A percentile compares a stretch with the other conserved stretches of the same genome.
These are phyloP conservation scores for Endotricha flammealis DNA, from an alignment of 2,888 invertebrate genomes.

Conservation along the genomic window DNA sequence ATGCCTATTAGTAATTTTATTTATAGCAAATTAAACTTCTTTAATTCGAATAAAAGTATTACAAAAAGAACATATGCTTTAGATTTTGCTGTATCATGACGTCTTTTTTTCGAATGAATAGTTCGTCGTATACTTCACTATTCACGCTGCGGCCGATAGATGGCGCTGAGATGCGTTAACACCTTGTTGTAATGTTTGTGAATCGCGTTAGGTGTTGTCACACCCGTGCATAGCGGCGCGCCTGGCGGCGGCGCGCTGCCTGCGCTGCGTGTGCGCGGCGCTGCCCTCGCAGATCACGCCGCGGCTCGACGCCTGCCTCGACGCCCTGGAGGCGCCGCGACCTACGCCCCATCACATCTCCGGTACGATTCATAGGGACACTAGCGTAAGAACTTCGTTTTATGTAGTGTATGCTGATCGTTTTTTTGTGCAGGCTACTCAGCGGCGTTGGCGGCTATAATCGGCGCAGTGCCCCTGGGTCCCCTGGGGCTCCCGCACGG, in stretches of 20 bases:
- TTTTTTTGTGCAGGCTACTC: conserved; percentile 84
- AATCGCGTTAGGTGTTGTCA: conserved; percentile 87
- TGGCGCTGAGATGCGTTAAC: no score
- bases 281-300: conserved; percentile 97
- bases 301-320: conserved; percentile 92
- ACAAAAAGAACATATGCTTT: no score
- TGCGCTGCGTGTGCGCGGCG: conserved; percentile 94
- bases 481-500: conserved; percentile 97
- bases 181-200: no score
- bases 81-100: no score
- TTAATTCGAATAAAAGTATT: no score
- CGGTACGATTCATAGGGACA: conserved; percentile 44
- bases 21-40: no score
- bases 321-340: conserved; percentile 91
- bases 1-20: no score
- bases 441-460: conserved; percentile 93
- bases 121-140: no score
- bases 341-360: conserved; percentile 93
- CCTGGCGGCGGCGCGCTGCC: conserved; percentile 95
- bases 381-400: neutral
- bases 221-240: conserved; percentile 97
- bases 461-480: conserved; percentile 93
- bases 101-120: no score
- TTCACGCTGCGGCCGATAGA: no score
- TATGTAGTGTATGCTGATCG: neutral